phyloP scores from a whole-genome alignment of 2,113 vertebrate genomes.

The Porphyrio hochstetteri region DNA sequence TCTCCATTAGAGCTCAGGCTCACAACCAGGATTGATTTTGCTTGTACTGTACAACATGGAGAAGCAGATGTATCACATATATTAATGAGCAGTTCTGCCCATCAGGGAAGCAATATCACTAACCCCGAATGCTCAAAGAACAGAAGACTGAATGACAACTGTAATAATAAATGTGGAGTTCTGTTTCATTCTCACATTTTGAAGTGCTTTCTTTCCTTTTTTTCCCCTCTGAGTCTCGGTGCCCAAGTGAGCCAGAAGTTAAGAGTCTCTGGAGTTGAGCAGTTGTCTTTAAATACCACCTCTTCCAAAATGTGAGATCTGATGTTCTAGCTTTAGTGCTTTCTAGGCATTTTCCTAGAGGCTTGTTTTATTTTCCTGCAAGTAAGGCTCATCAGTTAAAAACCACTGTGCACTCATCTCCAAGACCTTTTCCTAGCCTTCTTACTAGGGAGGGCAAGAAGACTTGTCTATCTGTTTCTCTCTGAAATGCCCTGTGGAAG shows the following conservation, averaged over 20 bases:
- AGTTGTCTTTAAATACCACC: not conserved
- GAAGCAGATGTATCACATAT: conserved; percentile 6
- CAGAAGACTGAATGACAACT: not conserved
- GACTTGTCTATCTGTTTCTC: not conserved
- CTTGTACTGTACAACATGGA: not conserved
- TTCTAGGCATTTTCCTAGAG: not conserved
- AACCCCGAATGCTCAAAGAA: conserved; percentile 1
- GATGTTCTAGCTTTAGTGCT: not conserved
- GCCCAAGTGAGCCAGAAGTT: not conserved
- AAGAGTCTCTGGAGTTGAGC: not conserved
- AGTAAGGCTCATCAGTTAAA: not conserved
- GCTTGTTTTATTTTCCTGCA: not conserved
- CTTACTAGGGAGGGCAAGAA: not conserved
- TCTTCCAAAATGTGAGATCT: not conserved
- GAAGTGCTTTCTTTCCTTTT: not conserved
- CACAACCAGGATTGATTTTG: conserved; percentile 7
- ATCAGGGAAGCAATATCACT: conserved; percentile 16
- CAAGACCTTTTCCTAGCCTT: not conserved
- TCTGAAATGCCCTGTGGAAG: not conserved
- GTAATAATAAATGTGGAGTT: not conserved
- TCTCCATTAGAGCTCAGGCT: not conserved
- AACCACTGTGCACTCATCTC: not conserved
- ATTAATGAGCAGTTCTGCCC: conserved; percentile 40
- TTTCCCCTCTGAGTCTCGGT: not conserved
- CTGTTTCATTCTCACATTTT: not conserved